phyloP scores from a whole-genome alignment of 2,888 invertebrate species.

The Machimus rusticus region DNA sequence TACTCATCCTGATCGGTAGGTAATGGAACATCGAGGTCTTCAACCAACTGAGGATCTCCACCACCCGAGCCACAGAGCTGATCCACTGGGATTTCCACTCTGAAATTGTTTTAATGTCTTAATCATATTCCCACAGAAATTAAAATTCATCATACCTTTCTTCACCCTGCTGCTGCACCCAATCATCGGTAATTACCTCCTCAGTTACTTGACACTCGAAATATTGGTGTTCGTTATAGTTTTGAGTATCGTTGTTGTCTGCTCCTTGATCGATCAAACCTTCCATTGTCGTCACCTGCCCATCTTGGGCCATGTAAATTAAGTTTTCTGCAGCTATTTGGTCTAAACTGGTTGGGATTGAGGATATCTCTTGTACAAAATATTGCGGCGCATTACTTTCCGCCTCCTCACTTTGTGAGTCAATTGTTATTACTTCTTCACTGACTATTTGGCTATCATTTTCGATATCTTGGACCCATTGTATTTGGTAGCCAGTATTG shows the following conservation, averaged over 20 bases:
- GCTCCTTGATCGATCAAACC: constrained; percentile 55
- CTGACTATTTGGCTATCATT: constrained; percentile 30
- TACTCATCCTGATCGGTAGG: constrained; percentile 83
- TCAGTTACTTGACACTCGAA: constrained; percentile 75
- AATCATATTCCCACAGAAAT: neutral
- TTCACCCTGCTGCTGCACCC: constrained; percentile 77
- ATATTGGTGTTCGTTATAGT: constrained; percentile 53
- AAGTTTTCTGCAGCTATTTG: constrained; percentile 73
- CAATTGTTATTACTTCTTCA: constrained; percentile 45
- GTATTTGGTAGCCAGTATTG: constrained; percentile 54
- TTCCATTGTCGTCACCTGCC: constrained; percentile 57
- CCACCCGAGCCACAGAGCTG: constrained; percentile 65
- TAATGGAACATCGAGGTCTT: constrained; percentile 77
- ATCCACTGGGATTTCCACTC: constrained; percentile 74
- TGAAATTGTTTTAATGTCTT: constrained; percentile 52
- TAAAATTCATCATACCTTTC: constrained; percentile 66
- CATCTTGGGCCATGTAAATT: constrained; percentile 69
- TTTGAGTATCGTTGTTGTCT: constrained; percentile 51
- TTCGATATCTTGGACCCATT: constrained; percentile 56
- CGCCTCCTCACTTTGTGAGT: constrained; percentile 32
- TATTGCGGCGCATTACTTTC: constrained; percentile 10
- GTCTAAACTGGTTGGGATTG: constrained; percentile 58
- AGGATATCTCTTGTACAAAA: constrained; percentile 47
- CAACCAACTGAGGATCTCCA: constrained; percentile 65
- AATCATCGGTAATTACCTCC: constrained; percentile 83